These are phyloP conservation scores for Icerya purchasi DNA, from an alignment of 2,888 invertebrate genomes.

Conservation along the genomic window DNA sequence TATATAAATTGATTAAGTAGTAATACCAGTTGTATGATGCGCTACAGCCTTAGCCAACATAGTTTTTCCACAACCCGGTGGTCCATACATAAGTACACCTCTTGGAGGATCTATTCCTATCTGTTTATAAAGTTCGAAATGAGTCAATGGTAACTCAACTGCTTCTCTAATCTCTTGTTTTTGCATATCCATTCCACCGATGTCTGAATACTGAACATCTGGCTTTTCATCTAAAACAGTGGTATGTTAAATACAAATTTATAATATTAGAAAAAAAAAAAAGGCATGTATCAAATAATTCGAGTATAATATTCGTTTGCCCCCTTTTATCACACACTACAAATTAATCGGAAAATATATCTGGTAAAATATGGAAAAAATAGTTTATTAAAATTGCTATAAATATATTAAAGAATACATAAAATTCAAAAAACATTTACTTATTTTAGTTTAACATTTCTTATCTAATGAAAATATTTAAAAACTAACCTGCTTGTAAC, in stretches of 20 bases:
- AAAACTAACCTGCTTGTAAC: slow-evolving; percentile 58
- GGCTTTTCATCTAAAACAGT: slow-evolving; percentile 68
- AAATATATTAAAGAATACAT: neutral
- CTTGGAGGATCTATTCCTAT: slow-evolving; percentile 97
- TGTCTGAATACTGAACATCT: slow-evolving; percentile 89
- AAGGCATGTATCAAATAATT: no score
- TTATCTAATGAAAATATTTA: neutral
- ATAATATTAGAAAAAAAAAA: neutral
- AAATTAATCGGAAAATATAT: no score
- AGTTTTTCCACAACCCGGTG: slow-evolving; percentile 98
- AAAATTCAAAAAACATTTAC: neutral
- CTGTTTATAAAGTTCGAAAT: slow-evolving; percentile 95
- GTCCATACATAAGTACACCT: slow-evolving; percentile 96
- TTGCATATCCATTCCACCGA: slow-evolving; percentile 99
- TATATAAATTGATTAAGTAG: no score
- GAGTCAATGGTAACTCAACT: slow-evolving; percentile 90
- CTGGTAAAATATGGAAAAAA: no score
- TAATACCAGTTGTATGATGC: slow-evolving; percentile 85
- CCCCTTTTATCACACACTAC: no score
- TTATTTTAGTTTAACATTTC: no score
- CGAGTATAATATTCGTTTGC: no score
- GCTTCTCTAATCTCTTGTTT: slow-evolving; percentile 98
- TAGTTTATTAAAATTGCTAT: neutral
- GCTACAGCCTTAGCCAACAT: slow-evolving; percentile 99
- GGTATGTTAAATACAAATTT: neutral